Evolutionary conservation across 2,888 invertebrate species (phyloP).

Genomic region (Eurytoma adleriae): DNA sequence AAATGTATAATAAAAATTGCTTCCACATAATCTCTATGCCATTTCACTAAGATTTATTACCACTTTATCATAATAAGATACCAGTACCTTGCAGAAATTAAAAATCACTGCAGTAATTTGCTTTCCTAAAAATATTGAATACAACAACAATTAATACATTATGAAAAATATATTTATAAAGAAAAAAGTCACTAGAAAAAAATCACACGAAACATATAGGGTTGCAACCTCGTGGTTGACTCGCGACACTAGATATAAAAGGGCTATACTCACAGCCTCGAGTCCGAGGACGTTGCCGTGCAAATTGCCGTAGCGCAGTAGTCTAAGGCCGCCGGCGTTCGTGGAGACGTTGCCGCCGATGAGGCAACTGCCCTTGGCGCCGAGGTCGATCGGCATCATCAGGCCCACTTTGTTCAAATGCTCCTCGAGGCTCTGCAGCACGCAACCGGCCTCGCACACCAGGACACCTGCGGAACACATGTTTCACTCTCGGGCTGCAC

Average conservation of each 20-base stretch:
- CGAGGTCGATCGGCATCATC: constrained; percentile 97
- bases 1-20: too few relatives aligned
- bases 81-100: too few relatives aligned
- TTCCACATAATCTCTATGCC: too few relatives aligned
- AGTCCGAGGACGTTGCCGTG: constrained; percentile 94
- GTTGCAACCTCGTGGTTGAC: not conserved
- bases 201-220: not conserved
- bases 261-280: constrained; percentile 85
- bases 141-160: too few relatives aligned
- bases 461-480: constrained; percentile 80
- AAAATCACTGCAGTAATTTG: too few relatives aligned
- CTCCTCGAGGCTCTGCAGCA: constrained; percentile 90
- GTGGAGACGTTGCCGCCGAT: constrained; percentile 98
- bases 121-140: too few relatives aligned
- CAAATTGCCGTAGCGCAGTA: constrained; percentile 96
- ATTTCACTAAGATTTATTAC: too few relatives aligned
- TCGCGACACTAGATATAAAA: not conserved
- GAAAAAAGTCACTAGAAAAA: too few relatives aligned
- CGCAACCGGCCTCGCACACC: constrained; percentile 95
- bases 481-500: not conserved
- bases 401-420: constrained; percentile 84
- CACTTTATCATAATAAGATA: too few relatives aligned
- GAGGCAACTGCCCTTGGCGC: constrained; percentile 96
- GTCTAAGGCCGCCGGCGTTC: constrained; percentile 95
- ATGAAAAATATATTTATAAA: too few relatives aligned